phyloP scores from a whole-genome alignment of 2,797 vertebrate species.

The Decapterus maruadsi region DNA sequence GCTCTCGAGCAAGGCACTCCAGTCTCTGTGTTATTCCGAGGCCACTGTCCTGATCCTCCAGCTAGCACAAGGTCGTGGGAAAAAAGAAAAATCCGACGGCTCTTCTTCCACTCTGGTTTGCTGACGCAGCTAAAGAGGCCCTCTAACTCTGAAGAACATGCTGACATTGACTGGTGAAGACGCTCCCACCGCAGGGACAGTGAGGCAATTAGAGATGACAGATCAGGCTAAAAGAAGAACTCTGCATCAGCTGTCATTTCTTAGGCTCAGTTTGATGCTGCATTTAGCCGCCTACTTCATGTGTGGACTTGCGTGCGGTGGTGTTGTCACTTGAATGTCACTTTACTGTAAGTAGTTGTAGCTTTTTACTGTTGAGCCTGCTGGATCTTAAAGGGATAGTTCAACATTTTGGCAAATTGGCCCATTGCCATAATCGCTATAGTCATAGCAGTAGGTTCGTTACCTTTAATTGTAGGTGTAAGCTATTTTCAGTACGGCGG shows the following conservation, averaged over 20 bases:
- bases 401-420: no score
- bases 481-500: no score
- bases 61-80: slow-evolving; percentile 3
- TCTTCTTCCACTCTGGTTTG: background rate
- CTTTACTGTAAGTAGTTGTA: slow-evolving; percentile 3
- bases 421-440: no score
- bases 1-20: slow-evolving; percentile 14
- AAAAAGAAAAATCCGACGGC: background rate
- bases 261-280: slow-evolving; percentile 22
- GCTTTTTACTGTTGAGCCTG: slow-evolving; percentile 24
- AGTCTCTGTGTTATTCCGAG: background rate
- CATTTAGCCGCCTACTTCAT: background rate
- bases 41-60: background rate
- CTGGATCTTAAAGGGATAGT: slow-evolving; percentile 13
- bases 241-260: slow-evolving; percentile 20
- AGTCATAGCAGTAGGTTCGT: no score
- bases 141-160: background rate
- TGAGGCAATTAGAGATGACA: slow-evolving; percentile 31
- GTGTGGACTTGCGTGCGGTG: background rate
- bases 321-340: slow-evolving; percentile 2
- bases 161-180: slow-evolving; percentile 35
- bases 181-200: slow-evolving; percentile 47
- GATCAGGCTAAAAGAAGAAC: slow-evolving; percentile 38
- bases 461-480: no score
- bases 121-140: slow-evolving; percentile 18